A percentile compares a stretch with the other conserved stretches of the same genome.
These are phyloP conservation scores for Erpornis zantholeuca DNA, from an alignment of 2,113 vertebrate species.

Conservation along the genomic window DNA sequence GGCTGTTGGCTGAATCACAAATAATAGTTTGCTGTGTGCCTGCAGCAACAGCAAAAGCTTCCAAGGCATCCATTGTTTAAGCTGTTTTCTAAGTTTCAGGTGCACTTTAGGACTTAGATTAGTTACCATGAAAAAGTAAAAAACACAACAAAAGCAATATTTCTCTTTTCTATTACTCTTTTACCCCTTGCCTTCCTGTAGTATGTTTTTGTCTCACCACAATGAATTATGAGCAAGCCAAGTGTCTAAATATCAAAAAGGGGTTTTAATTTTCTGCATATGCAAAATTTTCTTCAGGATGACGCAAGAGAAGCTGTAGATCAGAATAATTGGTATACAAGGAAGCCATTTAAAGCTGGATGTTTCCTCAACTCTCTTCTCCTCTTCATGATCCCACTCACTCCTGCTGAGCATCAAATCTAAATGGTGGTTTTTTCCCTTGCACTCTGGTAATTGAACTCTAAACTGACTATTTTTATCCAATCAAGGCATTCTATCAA, in stretches of 20 bases:
- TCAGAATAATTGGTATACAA: neutral
- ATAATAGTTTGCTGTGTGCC: neutral
- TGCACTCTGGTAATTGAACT: neutral
- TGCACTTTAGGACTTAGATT: neutral
- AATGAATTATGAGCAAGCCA: neutral
- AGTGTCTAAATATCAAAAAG: neutral
- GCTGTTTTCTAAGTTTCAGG: neutral
- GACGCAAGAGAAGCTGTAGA: neutral
- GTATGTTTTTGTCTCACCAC: neutral
- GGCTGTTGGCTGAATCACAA: neutral
- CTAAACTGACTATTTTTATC: neutral
- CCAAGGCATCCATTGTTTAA: neutral
- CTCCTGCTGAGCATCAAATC: neutral
- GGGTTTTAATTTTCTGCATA: neutral
- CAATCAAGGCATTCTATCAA: neutral
- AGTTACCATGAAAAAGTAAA: neutral
- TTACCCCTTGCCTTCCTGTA: neutral
- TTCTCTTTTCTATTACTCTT: neutral
- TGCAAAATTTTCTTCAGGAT: neutral
- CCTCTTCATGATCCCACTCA: neutral
- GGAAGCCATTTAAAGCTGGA: neutral
- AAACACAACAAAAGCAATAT: neutral
- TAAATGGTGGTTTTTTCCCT: neutral
- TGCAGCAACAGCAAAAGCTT: neutral
- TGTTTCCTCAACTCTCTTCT: neutral